phyloP scores from a whole-genome alignment of 2,113 vertebrate genomes.

The Garra rufa region DNA sequence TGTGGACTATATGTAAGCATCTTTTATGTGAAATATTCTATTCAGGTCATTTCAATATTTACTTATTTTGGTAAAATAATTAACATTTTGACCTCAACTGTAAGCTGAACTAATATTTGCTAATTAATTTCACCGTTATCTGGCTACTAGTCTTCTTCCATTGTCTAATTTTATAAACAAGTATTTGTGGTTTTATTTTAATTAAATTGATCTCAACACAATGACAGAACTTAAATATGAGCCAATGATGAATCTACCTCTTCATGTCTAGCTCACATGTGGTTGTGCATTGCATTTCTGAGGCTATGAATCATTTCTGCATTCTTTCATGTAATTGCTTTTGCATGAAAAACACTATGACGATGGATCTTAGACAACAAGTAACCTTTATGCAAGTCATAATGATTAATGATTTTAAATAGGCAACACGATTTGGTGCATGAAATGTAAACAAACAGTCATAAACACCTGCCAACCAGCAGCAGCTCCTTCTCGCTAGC shows the following conservation, averaged over 20 bases:
- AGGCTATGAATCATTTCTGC: not conserved
- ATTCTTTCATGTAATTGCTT: not conserved
- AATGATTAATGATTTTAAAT: conserved; percentile 4
- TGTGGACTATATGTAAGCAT: too few relatives aligned
- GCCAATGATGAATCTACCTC: not conserved
- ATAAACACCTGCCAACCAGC: conserved; percentile 83
- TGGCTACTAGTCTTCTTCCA: not conserved
- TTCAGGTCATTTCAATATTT: too few relatives aligned
- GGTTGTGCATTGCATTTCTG: not conserved
- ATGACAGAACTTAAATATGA: not conserved
- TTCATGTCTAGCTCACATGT: not conserved
- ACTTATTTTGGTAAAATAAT: too few relatives aligned
- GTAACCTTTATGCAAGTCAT: not conserved
- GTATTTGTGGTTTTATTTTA: not conserved
- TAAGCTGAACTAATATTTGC: conserved; percentile 8
- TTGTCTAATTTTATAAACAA: not conserved
- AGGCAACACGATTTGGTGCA: not conserved
- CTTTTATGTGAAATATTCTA: too few relatives aligned
- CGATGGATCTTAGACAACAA: not conserved
- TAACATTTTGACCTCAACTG: too few relatives aligned
- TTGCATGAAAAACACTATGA: not conserved
- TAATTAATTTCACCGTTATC: not conserved
- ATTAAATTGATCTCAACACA: not conserved
- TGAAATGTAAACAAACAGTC: not conserved
- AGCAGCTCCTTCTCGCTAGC: conserved; percentile 86